A percentile compares a stretch with the other conserved stretches of the same genome.
phyloP scores from a whole-genome alignment of 2,113 vertebrate species.

The Eidolon helvum region DNA sequence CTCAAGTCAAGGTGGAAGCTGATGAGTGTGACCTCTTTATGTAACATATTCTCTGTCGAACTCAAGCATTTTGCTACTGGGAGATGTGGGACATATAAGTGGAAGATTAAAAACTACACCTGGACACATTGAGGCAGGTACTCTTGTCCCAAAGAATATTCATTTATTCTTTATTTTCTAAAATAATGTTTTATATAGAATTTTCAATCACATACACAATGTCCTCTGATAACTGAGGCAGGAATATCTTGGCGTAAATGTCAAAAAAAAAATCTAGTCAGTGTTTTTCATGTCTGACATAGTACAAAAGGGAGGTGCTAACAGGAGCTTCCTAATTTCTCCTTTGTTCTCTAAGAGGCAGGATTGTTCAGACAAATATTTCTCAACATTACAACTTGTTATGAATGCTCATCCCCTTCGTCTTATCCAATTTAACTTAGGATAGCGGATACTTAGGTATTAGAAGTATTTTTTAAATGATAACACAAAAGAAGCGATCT shows the following conservation, averaged over 20 bases:
- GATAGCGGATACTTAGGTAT: neutral
- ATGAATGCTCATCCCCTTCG: neutral
- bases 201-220: neutral
- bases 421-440: neutral
- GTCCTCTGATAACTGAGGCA: neutral
- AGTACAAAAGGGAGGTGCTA: neutral
- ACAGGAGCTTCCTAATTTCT: neutral
- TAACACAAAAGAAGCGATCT: neutral
- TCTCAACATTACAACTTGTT: neutral
- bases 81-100: neutral
- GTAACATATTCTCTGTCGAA: neutral
- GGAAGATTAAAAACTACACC: neutral
- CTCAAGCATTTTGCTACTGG: neutral
- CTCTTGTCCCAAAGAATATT: neutral
- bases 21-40: neutral
- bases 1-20: neutral
- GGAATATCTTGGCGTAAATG: neutral
- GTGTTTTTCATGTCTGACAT: neutral
- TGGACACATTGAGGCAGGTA: neutral
- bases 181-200: slow-evolving; percentile 12
- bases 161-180: neutral
- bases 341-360: neutral
- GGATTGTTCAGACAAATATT: neutral
- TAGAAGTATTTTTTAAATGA: neutral
- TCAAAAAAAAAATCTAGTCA: neutral